Conservation (phyloP, 2,797 vertebrate genomes). For the Sternarchorhynchus goeldii region DNA sequence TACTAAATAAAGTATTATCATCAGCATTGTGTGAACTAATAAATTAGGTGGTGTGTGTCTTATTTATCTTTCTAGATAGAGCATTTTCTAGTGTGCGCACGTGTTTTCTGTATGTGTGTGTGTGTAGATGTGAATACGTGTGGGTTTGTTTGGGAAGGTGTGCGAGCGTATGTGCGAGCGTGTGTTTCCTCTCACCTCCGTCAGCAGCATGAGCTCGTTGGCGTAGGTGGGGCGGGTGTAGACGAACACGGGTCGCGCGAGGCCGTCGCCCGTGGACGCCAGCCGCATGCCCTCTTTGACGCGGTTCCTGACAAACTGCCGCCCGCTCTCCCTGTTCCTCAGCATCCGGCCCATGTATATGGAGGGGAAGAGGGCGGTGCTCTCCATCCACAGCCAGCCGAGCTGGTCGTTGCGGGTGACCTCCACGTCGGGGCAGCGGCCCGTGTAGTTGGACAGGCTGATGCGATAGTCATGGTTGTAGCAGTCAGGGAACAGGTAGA, state of each 20-base stretch:
- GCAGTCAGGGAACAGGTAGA: conserved; percentile 97
- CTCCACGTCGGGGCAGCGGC: conserved; percentile 87
- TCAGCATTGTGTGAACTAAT: too few species aligned
- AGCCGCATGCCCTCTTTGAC: conserved; percentile 93
- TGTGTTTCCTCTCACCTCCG: conserved; percentile 79
- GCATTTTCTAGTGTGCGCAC: too few species aligned
- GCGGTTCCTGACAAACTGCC: conserved; percentile 89
- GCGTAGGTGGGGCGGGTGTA: conserved; percentile 89
- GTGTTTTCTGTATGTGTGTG: background rate
- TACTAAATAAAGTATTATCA: too few species aligned
- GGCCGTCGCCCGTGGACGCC: conserved; percentile 80
- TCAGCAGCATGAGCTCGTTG: conserved; percentile 76
- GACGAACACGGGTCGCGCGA: conserved; percentile 89
- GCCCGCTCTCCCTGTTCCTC: conserved; percentile 76
- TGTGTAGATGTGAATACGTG: background rate
- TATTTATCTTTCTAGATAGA: too few species aligned
- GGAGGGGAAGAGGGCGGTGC: conserved; percentile 90
- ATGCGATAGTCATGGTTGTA: conserved; percentile 94
- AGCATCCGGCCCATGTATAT: conserved; percentile 84
- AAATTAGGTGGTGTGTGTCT: too few species aligned
- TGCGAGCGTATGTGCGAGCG: background rate
- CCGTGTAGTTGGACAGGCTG: conserved; percentile 85
- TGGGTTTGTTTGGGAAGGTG: too few species aligned
- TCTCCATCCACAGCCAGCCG: conserved; percentile 92
- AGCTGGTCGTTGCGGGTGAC: conserved; percentile 86